Conservation (phyloP, 2,113 vertebrate species). For the Ariopsis seemanni region DNA sequence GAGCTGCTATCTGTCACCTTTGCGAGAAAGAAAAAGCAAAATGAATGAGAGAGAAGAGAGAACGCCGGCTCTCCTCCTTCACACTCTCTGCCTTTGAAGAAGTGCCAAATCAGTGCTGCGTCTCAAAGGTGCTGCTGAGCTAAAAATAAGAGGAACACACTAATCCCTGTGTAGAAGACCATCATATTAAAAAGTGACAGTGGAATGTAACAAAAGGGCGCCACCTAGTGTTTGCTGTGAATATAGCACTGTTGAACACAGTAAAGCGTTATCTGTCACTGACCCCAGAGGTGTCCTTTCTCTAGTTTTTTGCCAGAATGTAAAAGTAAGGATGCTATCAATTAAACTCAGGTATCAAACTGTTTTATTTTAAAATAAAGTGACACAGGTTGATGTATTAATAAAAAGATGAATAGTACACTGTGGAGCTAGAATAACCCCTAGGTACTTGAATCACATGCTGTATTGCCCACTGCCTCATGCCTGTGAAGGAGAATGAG, state of each 20-base stretch:
- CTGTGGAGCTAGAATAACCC: no score
- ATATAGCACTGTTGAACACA: not conserved
- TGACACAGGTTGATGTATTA: no score
- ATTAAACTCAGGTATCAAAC: not conserved
- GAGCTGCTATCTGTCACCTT: slow-evolving; percentile 39
- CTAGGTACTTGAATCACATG: no score
- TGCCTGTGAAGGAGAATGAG: no score
- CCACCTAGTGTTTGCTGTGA: slow-evolving; percentile 44
- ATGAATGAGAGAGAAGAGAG: slow-evolving; percentile 6
- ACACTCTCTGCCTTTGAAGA: slow-evolving; percentile 46
- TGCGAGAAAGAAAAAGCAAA: slow-evolving; percentile 25
- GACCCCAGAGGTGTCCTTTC: not conserved
- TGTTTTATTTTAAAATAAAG: no score
- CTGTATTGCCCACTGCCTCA: no score
- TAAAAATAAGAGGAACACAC: slow-evolving; percentile 49
- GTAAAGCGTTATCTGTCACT: not conserved
- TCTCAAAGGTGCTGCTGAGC: slow-evolving; percentile 47
- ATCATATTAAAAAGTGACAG: slow-evolving; percentile 1
- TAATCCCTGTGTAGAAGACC: slow-evolving; percentile 38
- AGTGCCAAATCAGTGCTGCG: slow-evolving; percentile 41
- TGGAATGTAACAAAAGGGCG: slow-evolving; percentile 29
- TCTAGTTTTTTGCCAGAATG: not conserved
- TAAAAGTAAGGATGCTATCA: not conserved
- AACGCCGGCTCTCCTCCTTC: slow-evolving; percentile 21
- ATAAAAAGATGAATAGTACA: no score